Conservation (phyloP, 37 sponge, comb jelly and placozoan species). For the Theonella swinhoei region DNA sequence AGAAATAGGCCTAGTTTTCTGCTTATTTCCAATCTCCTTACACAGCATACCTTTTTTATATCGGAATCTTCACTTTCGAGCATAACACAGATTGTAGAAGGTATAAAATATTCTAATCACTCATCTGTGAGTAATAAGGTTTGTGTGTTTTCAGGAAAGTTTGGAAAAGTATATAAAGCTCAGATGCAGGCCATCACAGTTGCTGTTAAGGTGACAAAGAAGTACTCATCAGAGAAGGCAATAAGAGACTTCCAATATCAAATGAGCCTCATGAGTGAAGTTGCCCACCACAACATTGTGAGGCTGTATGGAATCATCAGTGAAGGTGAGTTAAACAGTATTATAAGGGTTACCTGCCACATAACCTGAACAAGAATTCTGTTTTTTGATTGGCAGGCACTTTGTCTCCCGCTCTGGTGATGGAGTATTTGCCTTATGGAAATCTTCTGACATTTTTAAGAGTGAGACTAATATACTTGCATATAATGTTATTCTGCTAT, state of each 20-base stretch:
- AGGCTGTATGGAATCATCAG: conserved; percentile 28
- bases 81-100: conserved; percentile 46
- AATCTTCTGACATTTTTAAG: conserved; percentile 59
- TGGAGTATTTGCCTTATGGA: conserved; percentile 73
- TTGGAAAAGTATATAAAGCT: conserved; percentile 65
- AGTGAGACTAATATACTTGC: no score
- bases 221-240: neutral
- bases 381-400: no score
- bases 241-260: conserved; percentile 24
- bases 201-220: conserved; percentile 63
- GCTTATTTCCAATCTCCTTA: conserved; percentile 31
- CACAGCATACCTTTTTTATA: no score
- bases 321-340: no score
- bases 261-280: conserved; percentile 46
- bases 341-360: no score
- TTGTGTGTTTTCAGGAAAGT: conserved; percentile 47
- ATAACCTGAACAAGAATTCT: no score
- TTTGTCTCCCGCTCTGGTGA: conserved; percentile 43
- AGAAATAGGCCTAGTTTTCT: conserved; percentile 42
- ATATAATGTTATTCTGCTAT: no score
- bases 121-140: no score
- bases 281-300: conserved; percentile 60
- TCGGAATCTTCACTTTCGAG: neutral
- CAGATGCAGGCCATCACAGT: conserved; percentile 14
- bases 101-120: no score